These are phyloP conservation scores for Neuroterus valhalla DNA, from an alignment of 1,140 invertebrate genomes.

Conservation along the genomic window DNA sequence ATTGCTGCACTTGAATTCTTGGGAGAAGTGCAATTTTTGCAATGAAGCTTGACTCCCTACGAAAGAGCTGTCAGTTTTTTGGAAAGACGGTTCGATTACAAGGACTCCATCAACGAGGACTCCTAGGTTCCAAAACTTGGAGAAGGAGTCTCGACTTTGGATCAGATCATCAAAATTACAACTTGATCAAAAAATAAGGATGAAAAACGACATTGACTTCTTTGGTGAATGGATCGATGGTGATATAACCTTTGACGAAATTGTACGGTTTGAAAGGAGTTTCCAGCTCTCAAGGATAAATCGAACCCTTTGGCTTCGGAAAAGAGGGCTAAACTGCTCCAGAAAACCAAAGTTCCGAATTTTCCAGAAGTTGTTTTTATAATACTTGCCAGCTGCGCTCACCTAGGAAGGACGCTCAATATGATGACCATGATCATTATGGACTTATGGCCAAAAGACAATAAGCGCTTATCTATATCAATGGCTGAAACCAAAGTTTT, in stretches of 20 bases:
- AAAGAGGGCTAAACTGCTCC: neutral
- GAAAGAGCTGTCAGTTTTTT: slow-evolving; percentile 27
- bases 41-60: slow-evolving; percentile 28
- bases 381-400: neutral
- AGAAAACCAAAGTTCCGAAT: neutral
- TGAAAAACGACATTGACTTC: neutral
- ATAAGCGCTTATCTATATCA: too few relatives aligned
- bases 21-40: slow-evolving; percentile 26
- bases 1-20: slow-evolving; percentile 12
- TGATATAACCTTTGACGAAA: neutral
- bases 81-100: slow-evolving; percentile 33
- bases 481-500: too few relatives aligned
- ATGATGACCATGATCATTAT: too few relatives aligned
- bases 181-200: neutral
- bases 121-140: slow-evolving; percentile 28
- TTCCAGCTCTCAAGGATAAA: neutral
- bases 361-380: neutral
- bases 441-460: too few relatives aligned
- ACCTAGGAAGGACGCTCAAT: too few relatives aligned
- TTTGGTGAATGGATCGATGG: neutral
- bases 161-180: slow-evolving; percentile 19
- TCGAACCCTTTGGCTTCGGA: neutral
- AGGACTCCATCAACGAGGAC: slow-evolving; percentile 25
- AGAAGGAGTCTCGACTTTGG: neutral
- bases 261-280: neutral